Evolutionary conservation across 2,888 invertebrate genomes (phyloP).

Genomic region (Icerya purchasi): DNA sequence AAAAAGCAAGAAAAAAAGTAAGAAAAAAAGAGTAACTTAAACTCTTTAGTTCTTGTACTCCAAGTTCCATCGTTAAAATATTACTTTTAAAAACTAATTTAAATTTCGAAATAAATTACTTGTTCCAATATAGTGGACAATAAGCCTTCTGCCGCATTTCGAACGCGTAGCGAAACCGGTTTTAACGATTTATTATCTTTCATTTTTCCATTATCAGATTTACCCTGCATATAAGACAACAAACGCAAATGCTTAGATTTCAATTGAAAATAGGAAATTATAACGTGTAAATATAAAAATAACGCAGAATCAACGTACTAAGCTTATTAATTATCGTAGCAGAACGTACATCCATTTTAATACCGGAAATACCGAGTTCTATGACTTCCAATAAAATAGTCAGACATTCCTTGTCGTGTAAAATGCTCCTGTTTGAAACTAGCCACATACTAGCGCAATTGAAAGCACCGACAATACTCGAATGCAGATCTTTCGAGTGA

Average conservation of each 20-base stretch:
- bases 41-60: too few relatives aligned
- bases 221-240: constrained; percentile 27
- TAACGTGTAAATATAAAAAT: too few relatives aligned
- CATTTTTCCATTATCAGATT: constrained; percentile 71
- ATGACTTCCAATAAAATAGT: constrained; percentile 88
- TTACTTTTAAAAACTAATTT: too few relatives aligned
- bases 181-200: constrained; percentile 91
- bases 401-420: constrained; percentile 79
- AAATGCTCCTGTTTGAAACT: constrained; percentile 65
- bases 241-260: constrained; percentile 5
- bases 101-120: constrained; percentile 31
- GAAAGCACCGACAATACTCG: constrained; percentile 82
- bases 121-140: constrained; percentile 78
- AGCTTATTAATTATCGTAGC: too few relatives aligned
- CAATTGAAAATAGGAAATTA: too few relatives aligned
- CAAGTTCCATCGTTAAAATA: too few relatives aligned
- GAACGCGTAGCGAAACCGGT: constrained; percentile 90
- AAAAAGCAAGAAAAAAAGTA: too few relatives aligned
- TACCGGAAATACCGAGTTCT: constrained; percentile 90
- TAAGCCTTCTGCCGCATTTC: constrained; percentile 89
- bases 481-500: constrained; percentile 84
- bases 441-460: constrained; percentile 82
- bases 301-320: too few relatives aligned
- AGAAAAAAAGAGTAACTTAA: too few relatives aligned
- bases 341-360: constrained; percentile 40